Evolutionary conservation across 2,888 invertebrate genomes (phyloP), one percentile per base, ranked within the genome.

Genomic region (Sisyra nigra): DNA sequence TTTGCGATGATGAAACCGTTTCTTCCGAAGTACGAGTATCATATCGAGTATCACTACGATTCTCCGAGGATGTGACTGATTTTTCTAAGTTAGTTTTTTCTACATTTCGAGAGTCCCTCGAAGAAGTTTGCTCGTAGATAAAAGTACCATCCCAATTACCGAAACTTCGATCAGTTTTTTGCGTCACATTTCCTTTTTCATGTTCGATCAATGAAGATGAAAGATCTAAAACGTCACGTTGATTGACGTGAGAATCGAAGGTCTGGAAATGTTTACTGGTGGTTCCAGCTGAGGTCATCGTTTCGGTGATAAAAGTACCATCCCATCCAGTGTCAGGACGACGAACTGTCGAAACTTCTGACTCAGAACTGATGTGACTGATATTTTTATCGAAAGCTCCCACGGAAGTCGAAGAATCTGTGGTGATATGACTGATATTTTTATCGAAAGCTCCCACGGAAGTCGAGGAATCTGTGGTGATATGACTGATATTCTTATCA

Each of bases 81-180:
- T 5, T 24, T 5, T 24, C 24, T 24, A n/a, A n/a, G n/a, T n/a
- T n/a, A n/a, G n/a, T n/a, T n/a, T n/a, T n/a, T n/a, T n/a, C n/a
- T n/a, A n/a, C n/a, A n/a, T n/a, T n/a, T n/a, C n/a, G n/a, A n/a
- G 35, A 33, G 19, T 42, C 18, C 11, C 34, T 46, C 46, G 45
- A 44, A 13, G 18, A 19, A 1, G 62, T 55, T 47, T 58, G 57
- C 49, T 67, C 67, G 35, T 55, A 48, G 1, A 62, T 52, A 48
- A 67, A 68, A 47, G 62, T 62, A n/a, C 67, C 67, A 46, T 67
- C 65, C 67, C 67, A 67, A 5, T 24, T 24, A 24, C 24, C 24
- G 7, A 24, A 24, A 24, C 24, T 24, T 3, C 24, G 24, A 24
- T 24, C 24, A 5, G 24, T 24, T 3, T 24, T 24, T 24, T 24